phyloP scores from a whole-genome alignment of 2,888 invertebrate genomes.

The Lochmaea capreae region DNA sequence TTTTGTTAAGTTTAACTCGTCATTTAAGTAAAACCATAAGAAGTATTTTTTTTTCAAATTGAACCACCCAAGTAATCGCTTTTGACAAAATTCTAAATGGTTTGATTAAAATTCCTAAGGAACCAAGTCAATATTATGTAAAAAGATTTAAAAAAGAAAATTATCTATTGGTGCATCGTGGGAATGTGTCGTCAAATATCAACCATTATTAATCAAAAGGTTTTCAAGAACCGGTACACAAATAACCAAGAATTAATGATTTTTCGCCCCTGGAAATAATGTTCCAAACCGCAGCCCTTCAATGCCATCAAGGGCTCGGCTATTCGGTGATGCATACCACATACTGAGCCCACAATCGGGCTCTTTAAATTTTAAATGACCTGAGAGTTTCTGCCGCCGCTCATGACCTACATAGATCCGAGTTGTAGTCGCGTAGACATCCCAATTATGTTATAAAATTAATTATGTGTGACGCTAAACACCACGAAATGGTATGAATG shows the following conservation, averaged over 20 bases:
- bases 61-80: no score
- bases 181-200: conserved; percentile 2
- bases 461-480: conserved; percentile 18
- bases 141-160: neutral
- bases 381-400: conserved; percentile 14
- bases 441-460: conserved; percentile 21
- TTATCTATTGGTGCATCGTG: conserved; percentile 6
- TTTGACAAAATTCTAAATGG: no score
- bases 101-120: neutral
- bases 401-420: conserved; percentile 17
- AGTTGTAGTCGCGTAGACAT: conserved; percentile 11
- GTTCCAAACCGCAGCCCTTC: conserved; percentile 4
- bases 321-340: conserved; percentile 10
- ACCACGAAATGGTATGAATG: conserved; percentile 17
- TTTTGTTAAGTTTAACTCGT: no score
- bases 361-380: conserved; percentile 26
- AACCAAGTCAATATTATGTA: conserved; percentile 5
- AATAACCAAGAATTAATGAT: conserved; percentile 1
- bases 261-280: conserved; percentile 7
- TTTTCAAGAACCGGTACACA: conserved; percentile 6
- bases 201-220: conserved; percentile 2
- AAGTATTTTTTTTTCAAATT: no score
- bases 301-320: conserved; percentile 9
- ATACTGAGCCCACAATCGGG: conserved; percentile 8
- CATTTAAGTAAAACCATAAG: no score